Base-by-base conservation (phyloP, 2,888 invertebrate genomes). In the Macaria notata region DNA sequence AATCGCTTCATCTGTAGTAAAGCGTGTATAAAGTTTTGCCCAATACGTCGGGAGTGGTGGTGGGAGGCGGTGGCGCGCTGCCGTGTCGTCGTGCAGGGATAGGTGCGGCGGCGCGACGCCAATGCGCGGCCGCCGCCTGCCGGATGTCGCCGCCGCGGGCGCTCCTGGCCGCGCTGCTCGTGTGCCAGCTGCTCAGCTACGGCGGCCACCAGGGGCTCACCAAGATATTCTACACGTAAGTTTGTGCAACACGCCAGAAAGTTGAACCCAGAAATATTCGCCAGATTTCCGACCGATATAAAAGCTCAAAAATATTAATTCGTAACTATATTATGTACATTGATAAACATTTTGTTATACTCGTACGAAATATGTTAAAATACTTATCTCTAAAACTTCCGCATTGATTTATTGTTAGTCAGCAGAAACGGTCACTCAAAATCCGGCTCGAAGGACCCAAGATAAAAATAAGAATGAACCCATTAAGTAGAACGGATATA, bases 161-260 rank as follows among this genome's bases (percentile, higher is more conserved):
- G 83, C 78, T 91, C 80, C 87, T 91, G 72, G 89, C 89, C 81
- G 82, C 76, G 70, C 83, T 91, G 69, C 86, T 90, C 69, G 78
- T 90, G 63, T 89, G 84, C 74, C 91, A 90, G 78, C 84, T 90
- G 78, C 84, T 90, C 67, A 86, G 88, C 62, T 88, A 88, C 86
- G 89, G 89, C 81, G 90, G 89, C 81, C 91, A 91, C 85, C 90
- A 90, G 81, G 88, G 89, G 81, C 90, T 89, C 84, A 89, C 89
- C 88, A 88, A 89, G 84, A 86, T 89, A 83, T 90, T 90, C 66
- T 89, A 83, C 85, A 89, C 86, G 91, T 91, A 88, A 90, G 88
- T 53, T 33, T 7, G 31, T 3, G 19, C 29, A 44, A 7, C 29
- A 6, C 89, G 89, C 81, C 87, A 88, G 80, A 88, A 19, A 19